Base-by-base conservation (phyloP, 2,113 vertebrate species). In the Podocnemis expansa region DNA sequence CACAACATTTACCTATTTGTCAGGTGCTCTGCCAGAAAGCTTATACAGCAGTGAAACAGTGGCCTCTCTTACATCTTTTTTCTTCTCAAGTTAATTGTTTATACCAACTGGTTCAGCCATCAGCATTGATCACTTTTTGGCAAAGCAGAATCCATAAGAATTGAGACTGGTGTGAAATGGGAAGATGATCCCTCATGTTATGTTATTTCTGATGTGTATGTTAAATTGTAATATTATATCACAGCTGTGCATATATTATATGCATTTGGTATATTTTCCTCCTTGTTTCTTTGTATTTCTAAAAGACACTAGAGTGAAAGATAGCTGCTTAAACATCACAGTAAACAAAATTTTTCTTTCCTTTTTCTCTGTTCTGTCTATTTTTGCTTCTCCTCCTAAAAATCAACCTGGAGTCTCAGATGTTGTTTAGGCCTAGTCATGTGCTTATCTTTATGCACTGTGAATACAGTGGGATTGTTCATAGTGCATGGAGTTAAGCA, bases 1-100 rank as follows among this genome's bases (percentile, higher is more conserved):
- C 85, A 76, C 6, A 0, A 17, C 1, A 2, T 38, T 2, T 67
- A 17, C 34, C 17, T 67, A n/a, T 9, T 17, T 34, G 79, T 52
- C 29, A 63, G 25, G 21, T 9, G 52, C 34, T 24, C 6, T 52
- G 58, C 16, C 70, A 83, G 31, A 84, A 56, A 47, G 4, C 78
- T 49, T 31, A n/a, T 2, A 16, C 0, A 24, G 4, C 0, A n/a
- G 4, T 80, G 58, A 25, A 60, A 70, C 43, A 85, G 81, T 47
- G 79, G n/a, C 6, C 52, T 24, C 0, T 43, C 91, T 89, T 84
- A 34, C 84, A 3, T 8, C 1, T 87, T 87, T 51, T n/a, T 11
- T 49, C 47, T 38, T 3, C 58, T 12, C 41, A 17, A 78, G 49
- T 25, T 49, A 25, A 5, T 2, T 56, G 27, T 2, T 73, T 88